Conservation (phyloP, 2,888 invertebrate genomes). For the Eilema caniola region DNA sequence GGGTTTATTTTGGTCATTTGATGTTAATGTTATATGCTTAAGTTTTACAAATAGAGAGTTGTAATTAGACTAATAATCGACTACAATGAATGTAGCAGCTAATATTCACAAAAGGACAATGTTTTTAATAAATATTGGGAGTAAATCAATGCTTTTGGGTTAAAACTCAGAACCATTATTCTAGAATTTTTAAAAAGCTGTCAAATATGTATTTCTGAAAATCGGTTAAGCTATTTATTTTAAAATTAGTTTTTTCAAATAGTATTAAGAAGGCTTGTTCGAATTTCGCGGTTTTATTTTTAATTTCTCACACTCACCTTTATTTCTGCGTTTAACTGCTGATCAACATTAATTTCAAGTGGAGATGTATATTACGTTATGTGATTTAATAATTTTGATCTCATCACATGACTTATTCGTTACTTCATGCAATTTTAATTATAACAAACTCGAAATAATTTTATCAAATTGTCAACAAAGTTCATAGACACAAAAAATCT, state of each 20-base stretch:
- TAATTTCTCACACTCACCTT: slow-evolving; percentile 38
- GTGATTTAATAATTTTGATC: slow-evolving; percentile 22
- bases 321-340: slow-evolving; percentile 17
- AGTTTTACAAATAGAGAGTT: not conserved
- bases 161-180: not conserved
- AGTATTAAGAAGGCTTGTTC: slow-evolving; percentile 32
- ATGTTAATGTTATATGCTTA: not conserved
- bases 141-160: not conserved
- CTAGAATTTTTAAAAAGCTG: not conserved
- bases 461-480: slow-evolving; percentile 44
- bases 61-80: not conserved
- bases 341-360: slow-evolving; percentile 18
- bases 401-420: slow-evolving; percentile 34
- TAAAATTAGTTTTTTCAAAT: not conserved
- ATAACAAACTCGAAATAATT: slow-evolving; percentile 32
- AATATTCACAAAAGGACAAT: not conserved
- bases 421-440: slow-evolving; percentile 28
- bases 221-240: not conserved
- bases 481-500: slow-evolving; percentile 30
- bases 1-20: not conserved
- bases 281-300: slow-evolving; percentile 55
- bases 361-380: slow-evolving; percentile 17
- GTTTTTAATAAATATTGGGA: not conserved
- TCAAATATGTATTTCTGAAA: not conserved
- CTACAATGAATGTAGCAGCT: not conserved